phyloP scores from a whole-genome alignment of 2,888 invertebrate species.

The Heliconius hortense region DNA sequence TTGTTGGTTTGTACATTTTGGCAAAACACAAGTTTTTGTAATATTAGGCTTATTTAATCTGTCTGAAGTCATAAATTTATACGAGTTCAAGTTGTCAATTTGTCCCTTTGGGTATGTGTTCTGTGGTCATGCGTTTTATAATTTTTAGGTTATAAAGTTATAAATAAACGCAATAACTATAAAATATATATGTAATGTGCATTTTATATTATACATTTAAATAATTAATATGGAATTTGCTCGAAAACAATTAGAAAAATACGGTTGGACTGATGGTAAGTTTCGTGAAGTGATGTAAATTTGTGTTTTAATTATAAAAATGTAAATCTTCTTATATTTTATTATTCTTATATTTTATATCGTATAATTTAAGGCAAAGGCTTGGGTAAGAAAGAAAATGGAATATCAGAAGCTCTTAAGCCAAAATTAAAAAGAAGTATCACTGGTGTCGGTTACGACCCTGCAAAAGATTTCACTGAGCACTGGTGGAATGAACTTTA shows the following conservation, averaged over 20 bases:
- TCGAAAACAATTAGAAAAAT: slow-evolving; percentile 86
- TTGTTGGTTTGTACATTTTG: no score
- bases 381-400: slow-evolving; percentile 90
- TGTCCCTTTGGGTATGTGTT: no score
- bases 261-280: slow-evolving; percentile 86
- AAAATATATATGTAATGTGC: neutral
- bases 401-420: slow-evolving; percentile 89
- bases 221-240: slow-evolving; percentile 84
- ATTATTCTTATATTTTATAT: neutral
- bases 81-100: neutral
- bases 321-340: neutral
- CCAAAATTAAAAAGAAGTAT: slow-evolving; percentile 91
- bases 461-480: slow-evolving; percentile 87
- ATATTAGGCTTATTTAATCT: no score
- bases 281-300: neutral
- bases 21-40: no score
- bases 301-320: no score
- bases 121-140: neutral
- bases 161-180: neutral
- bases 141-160: neutral
- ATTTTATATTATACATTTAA: neutral
- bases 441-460: slow-evolving; percentile 89
- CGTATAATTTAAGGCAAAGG: slow-evolving; percentile 85
- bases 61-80: no score
- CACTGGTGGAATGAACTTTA: slow-evolving; percentile 93